Evolutionary conservation across 2,888 invertebrate species (phyloP).

Genomic region (Acronicta alni): DNA sequence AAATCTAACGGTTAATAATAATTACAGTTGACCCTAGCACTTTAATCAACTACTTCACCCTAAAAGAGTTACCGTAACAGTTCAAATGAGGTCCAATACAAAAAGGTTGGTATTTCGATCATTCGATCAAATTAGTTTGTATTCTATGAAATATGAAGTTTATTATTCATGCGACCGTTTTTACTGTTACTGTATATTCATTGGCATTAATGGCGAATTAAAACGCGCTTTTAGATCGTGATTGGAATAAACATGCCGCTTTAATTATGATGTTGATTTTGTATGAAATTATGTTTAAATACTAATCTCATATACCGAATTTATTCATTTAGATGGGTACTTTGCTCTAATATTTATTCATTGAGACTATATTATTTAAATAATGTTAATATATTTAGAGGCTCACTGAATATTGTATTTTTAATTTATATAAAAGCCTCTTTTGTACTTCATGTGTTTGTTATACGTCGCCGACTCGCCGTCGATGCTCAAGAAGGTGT

Average conservation of each 20-base stretch:
- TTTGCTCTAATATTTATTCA: not conserved
- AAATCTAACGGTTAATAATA: no score
- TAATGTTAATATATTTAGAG: no score
- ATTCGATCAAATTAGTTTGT: constrained; percentile 55
- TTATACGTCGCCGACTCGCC: no score
- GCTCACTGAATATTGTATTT: no score
- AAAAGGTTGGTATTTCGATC: constrained; percentile 30
- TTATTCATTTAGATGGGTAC: not conserved
- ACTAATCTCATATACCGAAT: not conserved
- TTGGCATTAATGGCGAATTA: constrained; percentile 59
- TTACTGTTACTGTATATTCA: constrained; percentile 45
- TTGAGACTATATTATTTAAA: not conserved
- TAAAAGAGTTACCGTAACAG: not conserved
- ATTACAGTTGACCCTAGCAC: constrained; percentile 5
- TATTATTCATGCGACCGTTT: constrained; percentile 53
- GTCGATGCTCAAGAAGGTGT: no score
- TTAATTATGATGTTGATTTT: constrained; percentile 44
- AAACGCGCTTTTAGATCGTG: constrained; percentile 61
- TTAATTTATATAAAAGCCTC: no score
- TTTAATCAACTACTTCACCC: not conserved
- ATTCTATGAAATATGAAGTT: constrained; percentile 60
- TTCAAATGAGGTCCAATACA: constrained; percentile 5
- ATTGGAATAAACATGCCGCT: constrained; percentile 49
- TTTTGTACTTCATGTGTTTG: no score
- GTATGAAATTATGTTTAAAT: constrained; percentile 1